Percentiles rank a stretch among this genome's conserved stretches.
Evolutionary conservation across 2,113 vertebrate genomes (phyloP).

Genomic region (Gnathonemus longibarbis): DNA sequence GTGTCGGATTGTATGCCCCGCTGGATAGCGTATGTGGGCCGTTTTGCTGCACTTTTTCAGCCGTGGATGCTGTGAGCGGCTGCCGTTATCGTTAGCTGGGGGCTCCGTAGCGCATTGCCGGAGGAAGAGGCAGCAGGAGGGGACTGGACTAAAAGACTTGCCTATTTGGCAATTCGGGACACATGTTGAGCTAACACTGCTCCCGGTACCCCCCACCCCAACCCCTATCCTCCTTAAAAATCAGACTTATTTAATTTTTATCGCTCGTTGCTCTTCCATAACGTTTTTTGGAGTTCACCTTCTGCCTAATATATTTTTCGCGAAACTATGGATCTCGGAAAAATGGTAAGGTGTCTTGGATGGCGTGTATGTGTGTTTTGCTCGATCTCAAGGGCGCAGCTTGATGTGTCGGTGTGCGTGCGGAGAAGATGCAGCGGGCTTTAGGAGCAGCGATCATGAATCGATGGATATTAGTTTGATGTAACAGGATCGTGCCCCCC

Average conservation of each 20-base stretch:
- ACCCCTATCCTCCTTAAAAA: neutral
- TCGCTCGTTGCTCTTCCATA: neutral
- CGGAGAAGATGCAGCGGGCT: neutral
- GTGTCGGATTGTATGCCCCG: neutral
- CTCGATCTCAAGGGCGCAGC: constrained; percentile 15
- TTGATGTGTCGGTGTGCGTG: neutral
- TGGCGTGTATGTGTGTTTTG: neutral
- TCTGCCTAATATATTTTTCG: neutral
- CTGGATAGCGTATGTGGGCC: neutral
- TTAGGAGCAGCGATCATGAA: neutral
- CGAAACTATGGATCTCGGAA: constrained; percentile 23
- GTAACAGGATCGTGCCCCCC: neutral
- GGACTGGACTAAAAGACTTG: neutral
- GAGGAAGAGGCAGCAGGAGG: neutral
- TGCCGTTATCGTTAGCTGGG: neutral
- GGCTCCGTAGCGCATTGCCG: neutral
- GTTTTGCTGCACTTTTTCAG: neutral
- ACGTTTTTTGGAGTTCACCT: constrained; percentile 1
- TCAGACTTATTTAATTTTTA: constrained; percentile 2
- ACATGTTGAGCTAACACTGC: constrained; percentile 24
- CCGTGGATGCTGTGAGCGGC: neutral
- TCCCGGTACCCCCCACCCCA: neutral
- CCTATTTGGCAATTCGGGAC: constrained; percentile 17
- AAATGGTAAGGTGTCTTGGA: constrained; percentile 17
- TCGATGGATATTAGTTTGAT: neutral